These are phyloP conservation scores for Mizuhopecten yessoensis DNA, from an alignment of 1,140 invertebrate species.

Conservation along the genomic window DNA sequence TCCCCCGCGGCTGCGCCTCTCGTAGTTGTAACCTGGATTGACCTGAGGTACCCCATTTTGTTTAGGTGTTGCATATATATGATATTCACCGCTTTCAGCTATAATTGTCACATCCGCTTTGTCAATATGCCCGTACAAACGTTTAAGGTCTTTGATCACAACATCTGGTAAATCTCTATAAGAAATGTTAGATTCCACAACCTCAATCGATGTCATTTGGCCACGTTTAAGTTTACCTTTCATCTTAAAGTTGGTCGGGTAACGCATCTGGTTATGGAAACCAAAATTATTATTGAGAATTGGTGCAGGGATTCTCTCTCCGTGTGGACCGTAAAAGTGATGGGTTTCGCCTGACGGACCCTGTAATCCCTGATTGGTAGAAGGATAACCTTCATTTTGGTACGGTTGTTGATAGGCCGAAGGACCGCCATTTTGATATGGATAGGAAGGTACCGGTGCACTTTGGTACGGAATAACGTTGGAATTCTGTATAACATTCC, in stretches of 20 bases:
- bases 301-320: neutral
- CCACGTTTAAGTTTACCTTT: neutral
- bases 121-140: neutral
- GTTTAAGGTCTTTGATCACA: neutral
- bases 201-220: neutral
- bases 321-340: neutral
- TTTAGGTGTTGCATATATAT: neutral
- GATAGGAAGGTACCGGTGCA: neutral
- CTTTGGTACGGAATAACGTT: neutral
- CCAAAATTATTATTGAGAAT: neutral
- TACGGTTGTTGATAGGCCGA: neutral
- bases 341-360: neutral
- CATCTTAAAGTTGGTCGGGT: neutral
- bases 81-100: neutral
- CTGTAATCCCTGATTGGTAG: no score
- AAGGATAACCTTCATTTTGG: no score
- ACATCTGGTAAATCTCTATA: neutral
- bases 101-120: neutral
- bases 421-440: neutral
- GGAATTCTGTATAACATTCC: neutral
- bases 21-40: neutral
- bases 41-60: neutral
- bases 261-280: neutral
- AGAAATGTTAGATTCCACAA: neutral
- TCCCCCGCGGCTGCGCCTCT: neutral